Percentiles rank a stretch among this genome's conserved stretches.
These are phyloP conservation scores for Rapana venosa DNA, from an alignment of 2,888 invertebrate species.

Conservation along the genomic window DNA sequence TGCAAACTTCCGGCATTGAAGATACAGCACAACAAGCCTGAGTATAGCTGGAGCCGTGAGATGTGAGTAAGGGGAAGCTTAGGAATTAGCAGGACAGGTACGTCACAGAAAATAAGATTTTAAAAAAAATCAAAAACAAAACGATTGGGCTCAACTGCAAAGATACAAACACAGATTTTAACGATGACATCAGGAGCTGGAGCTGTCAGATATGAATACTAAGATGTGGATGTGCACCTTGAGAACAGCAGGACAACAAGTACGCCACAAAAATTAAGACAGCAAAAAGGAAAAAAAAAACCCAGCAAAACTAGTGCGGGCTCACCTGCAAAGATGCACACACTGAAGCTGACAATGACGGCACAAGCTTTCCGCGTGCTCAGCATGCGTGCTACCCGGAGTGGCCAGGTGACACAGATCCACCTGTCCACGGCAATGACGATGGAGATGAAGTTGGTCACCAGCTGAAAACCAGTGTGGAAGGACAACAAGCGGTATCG, in stretches of 20 bases:
- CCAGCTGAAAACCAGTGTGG: conserved; percentile 18
- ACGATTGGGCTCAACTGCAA: too few relatives aligned
- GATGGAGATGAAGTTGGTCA: conserved; percentile 27
- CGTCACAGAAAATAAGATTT: too few relatives aligned
- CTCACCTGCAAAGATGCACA: neutral
- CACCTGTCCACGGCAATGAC: conserved; percentile 34
- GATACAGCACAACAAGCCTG: too few relatives aligned
- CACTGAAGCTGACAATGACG: neutral
- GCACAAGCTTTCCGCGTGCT: neutral
- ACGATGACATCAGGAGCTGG: too few relatives aligned
- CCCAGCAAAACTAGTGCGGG: neutral
- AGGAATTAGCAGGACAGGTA: too few relatives aligned
- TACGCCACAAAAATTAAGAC: neutral
- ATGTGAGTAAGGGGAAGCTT: too few relatives aligned
- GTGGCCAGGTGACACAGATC: neutral
- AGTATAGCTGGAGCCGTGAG: too few relatives aligned
- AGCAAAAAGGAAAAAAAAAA: neutral
- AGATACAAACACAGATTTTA: too few relatives aligned
- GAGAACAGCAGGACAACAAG: neutral
- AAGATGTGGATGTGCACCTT: too few relatives aligned
- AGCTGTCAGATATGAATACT: too few relatives aligned
- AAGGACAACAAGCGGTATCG: conserved; percentile 22
- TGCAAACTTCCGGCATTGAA: too few relatives aligned
- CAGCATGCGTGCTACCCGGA: neutral
- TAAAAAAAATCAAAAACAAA: too few relatives aligned